Conservation (phyloP, 2,113 vertebrate genomes). For the Euleptes europaea region DNA sequence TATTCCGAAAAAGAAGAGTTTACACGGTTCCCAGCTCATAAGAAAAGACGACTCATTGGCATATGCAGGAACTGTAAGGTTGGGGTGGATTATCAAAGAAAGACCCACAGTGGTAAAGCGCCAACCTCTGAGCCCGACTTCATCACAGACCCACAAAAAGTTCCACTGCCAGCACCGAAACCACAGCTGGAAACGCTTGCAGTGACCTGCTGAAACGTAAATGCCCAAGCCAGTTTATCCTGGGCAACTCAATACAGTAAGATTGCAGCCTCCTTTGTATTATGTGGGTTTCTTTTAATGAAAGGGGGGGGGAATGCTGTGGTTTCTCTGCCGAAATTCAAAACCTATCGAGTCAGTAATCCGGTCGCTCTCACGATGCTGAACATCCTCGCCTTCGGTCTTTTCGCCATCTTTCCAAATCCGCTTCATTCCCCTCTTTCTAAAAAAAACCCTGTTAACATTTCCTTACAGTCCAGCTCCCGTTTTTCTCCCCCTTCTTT, state of each 20-base stretch:
- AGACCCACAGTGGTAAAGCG: neutral
- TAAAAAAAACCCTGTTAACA: too few relatives aligned
- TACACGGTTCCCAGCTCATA: neutral
- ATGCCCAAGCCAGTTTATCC: constrained; percentile 59
- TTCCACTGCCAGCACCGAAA: constrained; percentile 19
- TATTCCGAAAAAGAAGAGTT: neutral
- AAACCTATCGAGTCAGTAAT: constrained; percentile 37
- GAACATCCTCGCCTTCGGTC: constrained; percentile 40
- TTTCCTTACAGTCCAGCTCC: too few relatives aligned
- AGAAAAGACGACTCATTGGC: neutral
- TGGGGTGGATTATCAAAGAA: constrained; percentile 2
- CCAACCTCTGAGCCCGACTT: fast-evolving
- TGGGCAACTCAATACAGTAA: constrained; percentile 48
- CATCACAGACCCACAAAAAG: neutral
- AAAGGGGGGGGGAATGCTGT: constrained; percentile 51
- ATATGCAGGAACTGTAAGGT: fast-evolving
- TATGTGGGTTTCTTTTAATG: constrained; percentile 53
- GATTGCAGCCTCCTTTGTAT: constrained; percentile 54
- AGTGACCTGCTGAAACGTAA: constrained; percentile 64
- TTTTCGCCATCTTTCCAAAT: constrained; percentile 51
- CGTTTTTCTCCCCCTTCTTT: neutral
- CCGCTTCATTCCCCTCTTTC: neutral
- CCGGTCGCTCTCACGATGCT: constrained; percentile 46
- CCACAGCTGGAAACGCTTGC: constrained; percentile 50
- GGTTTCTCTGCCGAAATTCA: constrained; percentile 51